Conservation (phyloP, 2,797 vertebrate genomes). For the Acanthiza pusilla region DNA sequence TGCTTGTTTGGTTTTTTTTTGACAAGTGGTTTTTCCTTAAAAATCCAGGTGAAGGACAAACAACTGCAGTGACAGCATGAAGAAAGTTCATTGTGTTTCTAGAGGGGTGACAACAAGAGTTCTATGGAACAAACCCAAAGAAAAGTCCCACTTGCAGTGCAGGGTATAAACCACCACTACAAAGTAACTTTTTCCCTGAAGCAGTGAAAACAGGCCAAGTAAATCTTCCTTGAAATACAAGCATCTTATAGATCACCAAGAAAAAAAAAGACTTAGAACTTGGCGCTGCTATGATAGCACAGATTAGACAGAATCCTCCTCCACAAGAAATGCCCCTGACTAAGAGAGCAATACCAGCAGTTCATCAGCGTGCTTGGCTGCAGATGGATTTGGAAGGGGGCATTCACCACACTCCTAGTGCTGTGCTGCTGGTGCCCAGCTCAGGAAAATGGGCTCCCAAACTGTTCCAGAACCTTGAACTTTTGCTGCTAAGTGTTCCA, state of each 20-base stretch:
- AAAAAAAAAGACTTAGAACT: neutral
- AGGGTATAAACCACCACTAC: neutral
- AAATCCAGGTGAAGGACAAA: neutral
- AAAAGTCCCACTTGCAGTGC: neutral
- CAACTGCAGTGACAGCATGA: neutral
- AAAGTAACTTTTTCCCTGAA: neutral
- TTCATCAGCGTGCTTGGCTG: fast-evolving
- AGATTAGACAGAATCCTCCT: neutral
- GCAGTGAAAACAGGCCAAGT: neutral
- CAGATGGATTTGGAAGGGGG: neutral
- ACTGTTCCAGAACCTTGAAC: neutral
- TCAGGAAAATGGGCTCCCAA: neutral
- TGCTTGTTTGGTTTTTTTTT: neutral
- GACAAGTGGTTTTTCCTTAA: neutral
- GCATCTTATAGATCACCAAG: neutral
- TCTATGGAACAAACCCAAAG: neutral
- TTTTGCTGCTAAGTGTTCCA: neutral
- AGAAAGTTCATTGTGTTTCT: neutral
- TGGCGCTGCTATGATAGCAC: neutral
- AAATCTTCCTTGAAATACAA: neutral
- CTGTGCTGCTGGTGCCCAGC: neutral
- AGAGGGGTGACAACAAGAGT: neutral
- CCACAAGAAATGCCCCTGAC: neutral
- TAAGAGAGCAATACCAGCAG: neutral
- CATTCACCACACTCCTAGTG: neutral